These are phyloP conservation scores for Phalacrocorax carbo DNA, from an alignment of 2,113 vertebrate genomes.

Conservation along the genomic window DNA sequence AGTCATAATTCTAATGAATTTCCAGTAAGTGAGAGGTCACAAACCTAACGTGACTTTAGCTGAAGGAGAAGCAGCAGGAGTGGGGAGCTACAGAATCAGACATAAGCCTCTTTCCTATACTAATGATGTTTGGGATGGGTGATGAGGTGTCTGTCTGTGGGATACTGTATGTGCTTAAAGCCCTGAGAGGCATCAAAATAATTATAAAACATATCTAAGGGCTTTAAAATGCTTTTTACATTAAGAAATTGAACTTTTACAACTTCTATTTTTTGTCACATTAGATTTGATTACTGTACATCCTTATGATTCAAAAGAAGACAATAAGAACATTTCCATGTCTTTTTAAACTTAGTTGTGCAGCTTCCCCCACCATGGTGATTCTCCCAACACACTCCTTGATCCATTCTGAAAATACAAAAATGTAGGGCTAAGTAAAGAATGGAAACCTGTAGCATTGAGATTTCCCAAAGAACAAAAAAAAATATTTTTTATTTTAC, in stretches of 20 bases:
- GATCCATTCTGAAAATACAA: not conserved
- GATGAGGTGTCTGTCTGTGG: not conserved
- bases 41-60: not conserved
- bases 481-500: not conserved
- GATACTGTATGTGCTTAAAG: not conserved
- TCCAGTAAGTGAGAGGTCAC: not conserved
- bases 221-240: not conserved
- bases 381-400: not conserved
- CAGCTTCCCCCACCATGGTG: not conserved
- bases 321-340: not conserved
- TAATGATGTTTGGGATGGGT: not conserved
- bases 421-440: not conserved
- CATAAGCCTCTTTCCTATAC: not conserved
- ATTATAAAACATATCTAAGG: rapidly evolving
- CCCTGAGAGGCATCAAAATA: not conserved
- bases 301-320: not conserved
- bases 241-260: not conserved
- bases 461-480: not conserved
- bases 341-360: not conserved
- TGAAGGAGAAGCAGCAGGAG: not conserved
- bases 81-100: not conserved
- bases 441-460: not conserved
- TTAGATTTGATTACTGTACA: not conserved
- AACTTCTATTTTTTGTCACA: not conserved
- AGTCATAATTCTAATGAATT: not conserved